A percentile compares a stretch with the other conserved stretches of the same genome.
Conservation (phyloP, 2,113 vertebrate species). For the Telmatochromis brichardi region DNA sequence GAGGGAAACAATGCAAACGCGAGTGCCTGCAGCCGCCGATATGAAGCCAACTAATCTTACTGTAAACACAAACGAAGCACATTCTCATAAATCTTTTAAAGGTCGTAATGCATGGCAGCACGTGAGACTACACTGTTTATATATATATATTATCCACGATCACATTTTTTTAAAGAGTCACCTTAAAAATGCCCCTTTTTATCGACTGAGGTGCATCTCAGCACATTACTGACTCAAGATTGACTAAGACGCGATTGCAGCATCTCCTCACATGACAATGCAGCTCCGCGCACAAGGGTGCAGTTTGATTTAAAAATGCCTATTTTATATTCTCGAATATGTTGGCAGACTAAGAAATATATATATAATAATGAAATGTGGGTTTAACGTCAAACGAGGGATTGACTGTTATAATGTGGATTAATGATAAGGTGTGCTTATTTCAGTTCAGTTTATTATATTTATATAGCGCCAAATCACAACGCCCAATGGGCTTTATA, state of each 20-base stretch:
- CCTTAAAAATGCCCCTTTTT: neutral
- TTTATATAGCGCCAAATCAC: neutral
- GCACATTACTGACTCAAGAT: neutral
- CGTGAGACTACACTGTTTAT: neutral
- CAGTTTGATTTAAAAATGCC: neutral
- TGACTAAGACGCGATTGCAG: slow-evolving; percentile 40
- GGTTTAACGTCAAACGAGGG: neutral
- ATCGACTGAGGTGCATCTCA: neutral
- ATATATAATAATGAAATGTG: neutral
- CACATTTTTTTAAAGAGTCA: neutral
- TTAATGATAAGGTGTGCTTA: slow-evolving; percentile 3
- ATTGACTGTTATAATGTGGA: slow-evolving; percentile 3
- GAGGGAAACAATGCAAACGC: neutral
- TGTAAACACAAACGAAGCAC: neutral
- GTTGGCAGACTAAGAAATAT: neutral
- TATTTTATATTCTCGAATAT: neutral
- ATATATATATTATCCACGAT: neutral
- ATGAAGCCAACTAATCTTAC: neutral
- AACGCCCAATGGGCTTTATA: neutral
- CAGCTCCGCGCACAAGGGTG: slow-evolving; percentile 27
- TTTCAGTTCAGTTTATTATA: neutral
- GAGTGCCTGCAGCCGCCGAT: neutral
- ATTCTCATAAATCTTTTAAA: neutral
- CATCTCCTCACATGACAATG: slow-evolving; percentile 45
- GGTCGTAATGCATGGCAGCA: neutral